Percentiles rank a stretch among this genome's conserved stretches.
Evolutionary conservation across 2,113 vertebrate genomes (phyloP).

Genomic region (Osmerus mordax): DNA sequence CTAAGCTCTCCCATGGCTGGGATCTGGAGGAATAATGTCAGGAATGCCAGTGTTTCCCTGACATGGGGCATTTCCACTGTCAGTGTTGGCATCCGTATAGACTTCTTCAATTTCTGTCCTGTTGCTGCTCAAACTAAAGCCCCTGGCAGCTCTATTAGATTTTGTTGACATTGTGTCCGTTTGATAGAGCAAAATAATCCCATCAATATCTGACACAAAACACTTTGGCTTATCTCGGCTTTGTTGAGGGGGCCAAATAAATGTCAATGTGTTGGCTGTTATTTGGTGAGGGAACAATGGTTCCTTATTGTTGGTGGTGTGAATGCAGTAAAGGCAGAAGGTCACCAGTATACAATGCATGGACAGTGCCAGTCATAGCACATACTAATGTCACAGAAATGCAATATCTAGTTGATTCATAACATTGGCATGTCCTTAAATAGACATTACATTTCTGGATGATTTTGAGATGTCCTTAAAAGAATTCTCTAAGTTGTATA

Average conservation of each 20-base stretch:
- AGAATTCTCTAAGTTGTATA: no score
- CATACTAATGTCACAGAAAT: neutral
- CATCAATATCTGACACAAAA: conserved; percentile 7
- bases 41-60: neutral
- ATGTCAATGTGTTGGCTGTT: conserved; percentile 9
- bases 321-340: conserved; percentile 20
- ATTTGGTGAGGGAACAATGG: conserved; percentile 14
- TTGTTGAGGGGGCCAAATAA: conserved; percentile 28
- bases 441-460: no score
- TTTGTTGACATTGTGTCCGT: conserved; percentile 25
- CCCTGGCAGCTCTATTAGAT: conserved; percentile 9
- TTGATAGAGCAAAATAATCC: conserved; percentile 39
- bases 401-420: no score
- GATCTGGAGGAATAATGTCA: conserved; percentile 26
- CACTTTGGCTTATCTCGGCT: conserved; percentile 44
- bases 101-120: neutral
- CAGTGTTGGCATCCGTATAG: conserved; percentile 15
- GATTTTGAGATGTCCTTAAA: no score
- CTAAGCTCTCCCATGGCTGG: conserved; percentile 11
- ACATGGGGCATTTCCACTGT: no score
- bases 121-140: conserved; percentile 19
- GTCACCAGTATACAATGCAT: conserved; percentile 54
- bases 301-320: conserved; percentile 29
- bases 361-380: neutral
- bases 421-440: no score